Base-by-base conservation (phyloP, 2,113 vertebrate species). In the Indicator indicator region DNA sequence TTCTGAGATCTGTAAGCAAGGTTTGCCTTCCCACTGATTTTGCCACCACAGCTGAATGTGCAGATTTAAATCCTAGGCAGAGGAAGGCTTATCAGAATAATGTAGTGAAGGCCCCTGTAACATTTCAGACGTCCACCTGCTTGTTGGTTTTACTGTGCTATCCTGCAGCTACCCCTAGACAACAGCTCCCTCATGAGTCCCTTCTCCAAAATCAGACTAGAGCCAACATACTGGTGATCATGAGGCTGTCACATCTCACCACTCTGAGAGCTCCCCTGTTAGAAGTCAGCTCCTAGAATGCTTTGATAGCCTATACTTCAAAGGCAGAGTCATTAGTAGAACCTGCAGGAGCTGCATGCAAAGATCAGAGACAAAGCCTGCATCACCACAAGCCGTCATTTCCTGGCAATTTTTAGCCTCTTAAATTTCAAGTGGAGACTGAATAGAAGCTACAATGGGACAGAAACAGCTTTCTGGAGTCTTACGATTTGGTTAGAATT, bases 221-320 rank as follows among this genome's bases (percentile, higher is more conserved):
- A 42, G n/a, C 32, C 32, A 30, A 52, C 32, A 6, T 46, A 15
- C 1, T 3, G 7, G 32, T 16, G 27, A 30, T 59, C 8, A 4
- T 52, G 14, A 64, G 55, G 38, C 59, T 55, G n/a, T 8, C 8
- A 2, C 23, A 60, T 70, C 19, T 26, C 6, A 0, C 18, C 30
- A 9, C 27, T 71, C 0, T 1, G 48, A 33, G 42, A 38, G 23
- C 28, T 28, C 28, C 11, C 30, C 8, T 16, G 12, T 18, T 48
- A 26, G 12, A 21, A n/a, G 24, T 63, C 65, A 59, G 32, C 67
- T 42, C 68, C 20, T 44, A 16, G 69, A n/a, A 36, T 18, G 18
- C n/a, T 46, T 52, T 6, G 33, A 46, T 30, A 58, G 46, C 24
- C 81, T 36, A 1, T 8, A 50, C 48, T 55, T 77, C 14, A n/a